Percentiles rank a stretch among this genome's conserved stretches.
Evolutionary conservation across 1,140 invertebrate species (phyloP).

Genomic region (Lepeophtheirus salmonis): DNA sequence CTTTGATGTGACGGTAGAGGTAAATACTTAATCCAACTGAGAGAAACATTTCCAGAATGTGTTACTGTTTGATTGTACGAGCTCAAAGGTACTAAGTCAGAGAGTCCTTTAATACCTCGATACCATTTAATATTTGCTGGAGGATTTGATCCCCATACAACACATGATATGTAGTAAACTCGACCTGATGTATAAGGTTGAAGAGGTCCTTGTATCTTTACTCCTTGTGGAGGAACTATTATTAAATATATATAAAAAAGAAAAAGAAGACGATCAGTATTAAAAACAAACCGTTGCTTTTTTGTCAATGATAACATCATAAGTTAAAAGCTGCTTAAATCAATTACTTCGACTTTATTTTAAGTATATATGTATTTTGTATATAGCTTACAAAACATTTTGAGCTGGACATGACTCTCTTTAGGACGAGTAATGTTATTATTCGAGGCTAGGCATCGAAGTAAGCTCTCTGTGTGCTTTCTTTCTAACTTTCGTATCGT

Average conservation of each 20-base stretch:
- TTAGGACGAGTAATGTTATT: slow-evolving; percentile 22
- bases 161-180: slow-evolving; percentile 8
- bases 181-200: slow-evolving; percentile 2
- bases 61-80: slow-evolving; percentile 5
- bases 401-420: slow-evolving; percentile 9
- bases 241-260: not conserved
- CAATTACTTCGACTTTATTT: no score
- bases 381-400: slow-evolving; percentile 17
- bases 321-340: no score
- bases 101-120: not conserved
- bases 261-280: no score
- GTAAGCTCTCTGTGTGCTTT: slow-evolving; percentile 3
- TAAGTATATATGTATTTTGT: no score
- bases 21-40: slow-evolving; percentile 6
- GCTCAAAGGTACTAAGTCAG: not conserved
- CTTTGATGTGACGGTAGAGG: not conserved
- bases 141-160: slow-evolving; percentile 17
- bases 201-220: slow-evolving; percentile 1
- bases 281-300: no score
- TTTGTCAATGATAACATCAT: no score
- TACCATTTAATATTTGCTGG: slow-evolving; percentile 4
- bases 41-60: slow-evolving; percentile 2
- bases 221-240: slow-evolving; percentile 15
- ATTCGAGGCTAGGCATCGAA: slow-evolving; percentile 21
- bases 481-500: slow-evolving; percentile 5